A percentile compares a stretch with the other conserved stretches of the same genome.
phyloP scores from a whole-genome alignment of 2,888 invertebrate species.

The Apodemia hepburni region DNA sequence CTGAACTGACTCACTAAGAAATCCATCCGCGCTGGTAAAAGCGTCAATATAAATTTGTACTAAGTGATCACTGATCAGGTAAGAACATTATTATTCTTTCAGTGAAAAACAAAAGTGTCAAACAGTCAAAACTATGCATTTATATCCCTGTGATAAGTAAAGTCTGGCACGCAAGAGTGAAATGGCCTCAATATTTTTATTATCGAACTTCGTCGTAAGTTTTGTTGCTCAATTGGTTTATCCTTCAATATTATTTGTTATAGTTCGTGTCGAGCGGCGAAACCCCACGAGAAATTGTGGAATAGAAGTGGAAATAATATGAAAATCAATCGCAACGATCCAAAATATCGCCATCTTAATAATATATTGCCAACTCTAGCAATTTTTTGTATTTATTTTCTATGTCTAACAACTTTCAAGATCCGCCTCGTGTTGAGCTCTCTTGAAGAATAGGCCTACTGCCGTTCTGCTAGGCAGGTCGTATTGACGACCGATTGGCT shows the following conservation, averaged over 20 bases:
- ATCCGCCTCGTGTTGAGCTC: too few relatives aligned
- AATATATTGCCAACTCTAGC: too few relatives aligned
- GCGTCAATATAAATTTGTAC: too few relatives aligned
- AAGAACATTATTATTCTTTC: not conserved
- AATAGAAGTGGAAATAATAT: not conserved
- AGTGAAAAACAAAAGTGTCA: not conserved
- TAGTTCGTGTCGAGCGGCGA: not conserved
- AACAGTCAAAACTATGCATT: not conserved
- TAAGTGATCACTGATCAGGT: not conserved
- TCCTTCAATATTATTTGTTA: constrained; percentile 5
- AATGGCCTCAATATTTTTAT: constrained; percentile 7
- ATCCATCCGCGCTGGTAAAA: too few relatives aligned
- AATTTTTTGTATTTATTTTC: too few relatives aligned
- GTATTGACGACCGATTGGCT: too few relatives aligned
- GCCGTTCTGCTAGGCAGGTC: too few relatives aligned
- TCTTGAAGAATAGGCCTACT: too few relatives aligned
- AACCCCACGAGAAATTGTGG: not conserved
- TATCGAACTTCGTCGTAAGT: constrained; percentile 5
- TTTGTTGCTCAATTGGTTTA: constrained; percentile 13
- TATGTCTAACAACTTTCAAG: too few relatives aligned
- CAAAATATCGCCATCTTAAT: too few relatives aligned
- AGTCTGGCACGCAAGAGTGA: constrained; percentile 7
- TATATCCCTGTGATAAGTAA: not conserved
- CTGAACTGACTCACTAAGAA: too few relatives aligned
- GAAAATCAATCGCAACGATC: not conserved